Percentiles rank a stretch among this genome's conserved stretches.
Evolutionary conservation across 1,140 invertebrate species (phyloP).

Genomic region (Procambarus virginalis): DNA sequence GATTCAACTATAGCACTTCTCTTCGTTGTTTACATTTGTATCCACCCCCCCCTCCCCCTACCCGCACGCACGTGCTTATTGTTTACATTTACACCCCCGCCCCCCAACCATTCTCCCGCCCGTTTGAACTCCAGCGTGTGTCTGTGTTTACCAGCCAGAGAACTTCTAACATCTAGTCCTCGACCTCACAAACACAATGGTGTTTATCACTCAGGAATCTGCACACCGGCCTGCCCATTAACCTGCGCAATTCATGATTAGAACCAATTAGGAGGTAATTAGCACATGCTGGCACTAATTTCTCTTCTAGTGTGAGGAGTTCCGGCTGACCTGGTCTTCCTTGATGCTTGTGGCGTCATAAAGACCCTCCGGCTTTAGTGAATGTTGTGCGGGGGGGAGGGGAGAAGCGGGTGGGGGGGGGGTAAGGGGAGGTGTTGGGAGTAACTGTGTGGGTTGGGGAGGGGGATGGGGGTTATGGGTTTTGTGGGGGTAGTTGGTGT

Average conservation of each 20-base stretch:
- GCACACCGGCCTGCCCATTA: background rate
- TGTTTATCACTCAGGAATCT: background rate
- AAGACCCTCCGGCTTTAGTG: background rate
- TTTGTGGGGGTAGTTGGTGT: background rate
- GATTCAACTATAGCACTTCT: no score
- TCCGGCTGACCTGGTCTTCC: background rate
- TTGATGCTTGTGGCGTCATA: background rate
- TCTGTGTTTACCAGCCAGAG: no score
- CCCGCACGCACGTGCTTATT: no score
- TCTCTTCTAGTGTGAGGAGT: background rate
- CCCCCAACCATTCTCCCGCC: no score
- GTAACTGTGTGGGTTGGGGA: background rate
- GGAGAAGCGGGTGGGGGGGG: background rate
- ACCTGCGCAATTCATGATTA: background rate
- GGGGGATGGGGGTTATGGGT: background rate
- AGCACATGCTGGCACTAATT: background rate
- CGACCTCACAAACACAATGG: no score
- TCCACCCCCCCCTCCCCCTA: no score
- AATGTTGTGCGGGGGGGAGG: background rate
- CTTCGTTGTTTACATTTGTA: no score
- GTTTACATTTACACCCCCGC: no score
- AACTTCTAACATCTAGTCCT: no score
- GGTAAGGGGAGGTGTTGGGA: background rate
- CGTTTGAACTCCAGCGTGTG: no score
- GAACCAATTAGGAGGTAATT: background rate